Conservation (phyloP, 2,888 invertebrate genomes). For the Gnatocerus cornutus region DNA sequence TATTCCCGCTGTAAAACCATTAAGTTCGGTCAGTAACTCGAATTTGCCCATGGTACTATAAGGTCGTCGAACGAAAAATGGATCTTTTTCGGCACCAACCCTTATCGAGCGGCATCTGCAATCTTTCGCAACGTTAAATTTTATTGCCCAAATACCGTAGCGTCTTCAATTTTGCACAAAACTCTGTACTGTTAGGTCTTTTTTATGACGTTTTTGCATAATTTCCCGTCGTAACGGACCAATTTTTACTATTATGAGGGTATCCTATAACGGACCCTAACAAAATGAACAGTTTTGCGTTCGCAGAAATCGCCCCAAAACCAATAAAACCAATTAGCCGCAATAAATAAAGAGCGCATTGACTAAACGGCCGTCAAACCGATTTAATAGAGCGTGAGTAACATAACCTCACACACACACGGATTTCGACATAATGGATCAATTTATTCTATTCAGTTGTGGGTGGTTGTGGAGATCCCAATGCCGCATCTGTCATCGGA, state of each 20-base stretch:
- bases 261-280: slow-evolving; percentile 25
- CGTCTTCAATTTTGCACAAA: slow-evolving; percentile 39
- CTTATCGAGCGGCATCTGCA: slow-evolving; percentile 15
- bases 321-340: slow-evolving; percentile 56
- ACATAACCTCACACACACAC: slow-evolving; percentile 57
- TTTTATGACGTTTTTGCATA: slow-evolving; percentile 39
- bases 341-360: slow-evolving; percentile 61
- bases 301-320: slow-evolving; percentile 51
- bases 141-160: slow-evolving; percentile 23
- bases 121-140: slow-evolving; percentile 35
- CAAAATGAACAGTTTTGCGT: slow-evolving; percentile 16
- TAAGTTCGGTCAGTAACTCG: slow-evolving; percentile 30
- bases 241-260: slow-evolving; percentile 9
- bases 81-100: slow-evolving; percentile 28
- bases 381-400: slow-evolving; percentile 65
- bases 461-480: slow-evolving; percentile 63
- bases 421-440: slow-evolving; percentile 59
- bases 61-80: slow-evolving; percentile 44
- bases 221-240: slow-evolving; percentile 31
- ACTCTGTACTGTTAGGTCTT: slow-evolving; percentile 28
- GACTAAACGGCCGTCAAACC: slow-evolving; percentile 60
- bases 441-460: slow-evolving; percentile 62
- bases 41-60: slow-evolving; percentile 6
- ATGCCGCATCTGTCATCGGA: slow-evolving; percentile 67
- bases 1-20: slow-evolving; percentile 52